phyloP scores from a whole-genome alignment of 1,140 invertebrate species.

The Drosophila elegans region DNA sequence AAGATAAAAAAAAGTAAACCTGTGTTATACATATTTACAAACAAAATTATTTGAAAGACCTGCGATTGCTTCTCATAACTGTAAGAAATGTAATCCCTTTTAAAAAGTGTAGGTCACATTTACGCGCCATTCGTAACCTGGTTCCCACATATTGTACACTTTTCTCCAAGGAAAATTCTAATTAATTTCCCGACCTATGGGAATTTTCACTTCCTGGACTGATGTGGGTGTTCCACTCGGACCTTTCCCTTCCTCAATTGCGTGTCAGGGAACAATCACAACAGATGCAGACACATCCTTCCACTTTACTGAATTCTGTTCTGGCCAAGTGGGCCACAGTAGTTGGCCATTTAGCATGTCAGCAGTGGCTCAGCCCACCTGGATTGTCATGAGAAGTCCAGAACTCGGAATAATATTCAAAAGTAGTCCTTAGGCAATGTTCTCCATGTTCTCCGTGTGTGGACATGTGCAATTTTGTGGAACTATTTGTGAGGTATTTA shows the following conservation, averaged over 20 bases:
- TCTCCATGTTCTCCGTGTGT: slow-evolving; percentile 33
- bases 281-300: slow-evolving; percentile 46
- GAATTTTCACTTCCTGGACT: slow-evolving; percentile 26
- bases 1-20: no score
- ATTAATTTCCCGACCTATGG: slow-evolving; percentile 28
- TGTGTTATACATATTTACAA: no score
- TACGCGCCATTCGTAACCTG: slow-evolving; percentile 4
- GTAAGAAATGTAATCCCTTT: background rate
- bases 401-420: slow-evolving; percentile 14
- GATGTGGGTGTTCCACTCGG: slow-evolving; percentile 36
- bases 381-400: slow-evolving; percentile 37
- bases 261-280: slow-evolving; percentile 43
- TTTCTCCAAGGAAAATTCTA: slow-evolving; percentile 14
- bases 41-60: no score
- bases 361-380: slow-evolving; percentile 41
- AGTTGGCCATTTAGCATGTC: slow-evolving; percentile 49
- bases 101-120: background rate
- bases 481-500: slow-evolving; percentile 77
- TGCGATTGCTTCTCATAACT: background rate
- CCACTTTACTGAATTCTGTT: slow-evolving; percentile 41
- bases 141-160: slow-evolving; percentile 16
- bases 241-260: slow-evolving; percentile 19
- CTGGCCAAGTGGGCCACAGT: slow-evolving; percentile 46
- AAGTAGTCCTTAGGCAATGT: slow-evolving; percentile 17
- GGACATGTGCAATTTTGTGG: slow-evolving; percentile 77